Evolutionary conservation across 2,888 invertebrate genomes (phyloP).

Genomic region (Sycophila texana): DNA sequence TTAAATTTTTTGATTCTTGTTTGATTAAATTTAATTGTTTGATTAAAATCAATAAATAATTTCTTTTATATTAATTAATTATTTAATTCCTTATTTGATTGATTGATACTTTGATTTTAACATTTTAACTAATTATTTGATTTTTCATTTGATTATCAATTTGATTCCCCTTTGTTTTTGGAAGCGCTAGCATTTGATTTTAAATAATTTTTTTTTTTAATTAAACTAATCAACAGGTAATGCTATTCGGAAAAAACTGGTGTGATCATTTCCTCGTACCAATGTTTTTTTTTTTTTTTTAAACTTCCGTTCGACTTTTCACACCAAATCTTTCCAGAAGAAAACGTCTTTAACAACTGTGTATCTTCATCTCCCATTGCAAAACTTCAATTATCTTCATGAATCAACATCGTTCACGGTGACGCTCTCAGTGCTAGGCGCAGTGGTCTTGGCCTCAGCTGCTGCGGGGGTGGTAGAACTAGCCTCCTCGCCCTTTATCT

Average conservation of each 20-base stretch:
- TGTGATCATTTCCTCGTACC: no score
- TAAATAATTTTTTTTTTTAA: background rate
- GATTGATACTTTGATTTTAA: background rate
- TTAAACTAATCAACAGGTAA: background rate
- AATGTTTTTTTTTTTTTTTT: no score
- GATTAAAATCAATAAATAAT: no score
- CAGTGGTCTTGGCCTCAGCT: slow-evolving; percentile 57
- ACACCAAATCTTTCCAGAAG: no score
- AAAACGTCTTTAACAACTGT: background rate
- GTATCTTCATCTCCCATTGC: background rate
- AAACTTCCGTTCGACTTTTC: no score
- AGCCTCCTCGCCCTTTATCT: slow-evolving; percentile 81
- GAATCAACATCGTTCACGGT: background rate
- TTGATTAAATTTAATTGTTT: background rate
- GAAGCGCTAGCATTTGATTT: background rate
- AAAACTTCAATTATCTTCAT: background rate
- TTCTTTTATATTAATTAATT: no score
- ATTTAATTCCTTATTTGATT: background rate
- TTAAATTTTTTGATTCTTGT: background rate
- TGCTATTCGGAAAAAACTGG: no score
- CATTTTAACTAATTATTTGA: background rate
- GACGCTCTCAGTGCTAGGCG: slow-evolving; percentile 17
- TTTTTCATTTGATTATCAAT: background rate
- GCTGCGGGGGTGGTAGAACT: slow-evolving; percentile 53
- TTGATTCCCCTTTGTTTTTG: background rate